phyloP scores from a whole-genome alignment of 2,797 vertebrate genomes.

The Brotogeris chrysoptera region DNA sequence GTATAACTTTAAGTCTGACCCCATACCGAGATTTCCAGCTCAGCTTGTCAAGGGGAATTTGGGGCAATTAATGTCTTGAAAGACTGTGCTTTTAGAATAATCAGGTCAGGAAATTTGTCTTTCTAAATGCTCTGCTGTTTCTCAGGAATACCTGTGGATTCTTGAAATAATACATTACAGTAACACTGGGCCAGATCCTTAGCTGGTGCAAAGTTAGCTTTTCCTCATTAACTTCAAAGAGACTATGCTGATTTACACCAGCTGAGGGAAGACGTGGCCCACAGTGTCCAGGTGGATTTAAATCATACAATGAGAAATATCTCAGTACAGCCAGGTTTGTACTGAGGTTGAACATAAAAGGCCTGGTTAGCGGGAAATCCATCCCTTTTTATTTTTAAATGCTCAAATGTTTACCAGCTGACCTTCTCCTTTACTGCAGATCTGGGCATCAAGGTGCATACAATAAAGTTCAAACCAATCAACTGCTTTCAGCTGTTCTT shows the following conservation, averaged over 20 bases:
- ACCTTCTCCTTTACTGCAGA: constrained; percentile 77
- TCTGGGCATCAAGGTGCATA: constrained; percentile 81
- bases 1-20: neutral
- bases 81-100: constrained; percentile 25
- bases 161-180: constrained; percentile 54
- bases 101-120: constrained; percentile 25
- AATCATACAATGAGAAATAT: constrained; percentile 53
- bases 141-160: constrained; percentile 34
- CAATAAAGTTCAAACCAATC: constrained; percentile 84
- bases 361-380: constrained; percentile 56
- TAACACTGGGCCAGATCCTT: constrained; percentile 53
- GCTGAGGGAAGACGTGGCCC: constrained; percentile 61
- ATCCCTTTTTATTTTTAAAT: constrained; percentile 76
- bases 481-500: constrained; percentile 83
- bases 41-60: constrained; percentile 13
- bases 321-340: constrained; percentile 38
- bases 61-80: constrained; percentile 38
- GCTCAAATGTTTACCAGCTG: constrained; percentile 83
- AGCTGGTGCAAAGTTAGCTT: constrained; percentile 50
- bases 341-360: constrained; percentile 63
- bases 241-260: constrained; percentile 65
- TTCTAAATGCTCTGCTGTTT: constrained; percentile 34
- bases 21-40: constrained; percentile 10
- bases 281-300: constrained; percentile 61
- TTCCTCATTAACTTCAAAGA: constrained; percentile 70